Conservation (phyloP, 2,888 invertebrate species). For the Acleris holmiana region DNA sequence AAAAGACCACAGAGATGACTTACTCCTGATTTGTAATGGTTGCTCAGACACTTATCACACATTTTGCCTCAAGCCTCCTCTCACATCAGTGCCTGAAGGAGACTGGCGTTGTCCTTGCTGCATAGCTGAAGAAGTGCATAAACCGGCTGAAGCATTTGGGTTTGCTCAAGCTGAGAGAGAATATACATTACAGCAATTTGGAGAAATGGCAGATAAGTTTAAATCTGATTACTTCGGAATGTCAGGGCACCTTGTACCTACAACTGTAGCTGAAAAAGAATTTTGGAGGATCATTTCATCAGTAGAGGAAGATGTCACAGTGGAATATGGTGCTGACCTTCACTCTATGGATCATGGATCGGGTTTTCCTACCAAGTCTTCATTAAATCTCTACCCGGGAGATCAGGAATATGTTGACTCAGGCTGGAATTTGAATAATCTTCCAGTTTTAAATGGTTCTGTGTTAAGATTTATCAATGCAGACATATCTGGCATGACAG, state of each 20-base stretch:
- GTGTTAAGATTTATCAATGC: constrained; percentile 89
- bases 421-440: constrained; percentile 91
- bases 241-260: constrained; percentile 86
- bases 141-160: constrained; percentile 89
- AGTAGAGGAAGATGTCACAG: constrained; percentile 89
- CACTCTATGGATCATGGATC: constrained; percentile 91
- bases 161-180: constrained; percentile 90
- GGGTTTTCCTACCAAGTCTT: constrained; percentile 89
- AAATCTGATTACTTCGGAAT: constrained; percentile 90
- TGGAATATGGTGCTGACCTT: constrained; percentile 92
- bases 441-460: constrained; percentile 88
- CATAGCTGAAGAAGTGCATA: constrained; percentile 86
- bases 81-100: constrained; percentile 87
- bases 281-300: constrained; percentile 91
- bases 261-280: constrained; percentile 87
- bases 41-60: constrained; percentile 91
- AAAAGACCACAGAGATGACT: constrained; percentile 87
- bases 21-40: constrained; percentile 88
- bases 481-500: constrained; percentile 89
- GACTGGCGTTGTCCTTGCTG: constrained; percentile 91
- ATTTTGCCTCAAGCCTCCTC: constrained; percentile 88
- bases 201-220: constrained; percentile 91
- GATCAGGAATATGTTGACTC: constrained; percentile 87
- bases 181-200: constrained; percentile 89
- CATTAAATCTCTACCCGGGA: constrained; percentile 84